Conservation (phyloP, 92 coral and sea anemone species). For the Palythoa heliodiscus region DNA sequence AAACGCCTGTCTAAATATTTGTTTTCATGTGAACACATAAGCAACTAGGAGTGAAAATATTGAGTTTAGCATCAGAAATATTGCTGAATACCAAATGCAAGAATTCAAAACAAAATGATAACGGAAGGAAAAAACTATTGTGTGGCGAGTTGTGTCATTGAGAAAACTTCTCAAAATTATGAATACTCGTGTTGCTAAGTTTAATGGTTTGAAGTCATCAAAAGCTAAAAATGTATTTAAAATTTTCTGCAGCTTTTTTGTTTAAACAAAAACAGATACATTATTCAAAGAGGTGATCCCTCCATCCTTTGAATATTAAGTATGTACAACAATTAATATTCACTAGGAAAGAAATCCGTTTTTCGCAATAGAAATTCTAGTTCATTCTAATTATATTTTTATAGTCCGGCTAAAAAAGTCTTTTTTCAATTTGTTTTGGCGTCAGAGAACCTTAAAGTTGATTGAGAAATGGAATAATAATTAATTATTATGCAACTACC, state of each 20-base stretch:
- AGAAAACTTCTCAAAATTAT: neutral
- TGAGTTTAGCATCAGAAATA: neutral
- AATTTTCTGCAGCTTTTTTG: neutral
- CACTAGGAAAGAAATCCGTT: neutral
- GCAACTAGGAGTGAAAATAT: neutral
- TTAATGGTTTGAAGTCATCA: neutral
- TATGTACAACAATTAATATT: neutral
- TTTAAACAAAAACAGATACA: neutral
- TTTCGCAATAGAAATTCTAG: no score
- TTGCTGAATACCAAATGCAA: neutral
- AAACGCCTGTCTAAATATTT: neutral
- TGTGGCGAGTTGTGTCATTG: no score
- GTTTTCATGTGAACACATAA: neutral
- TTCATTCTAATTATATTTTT: no score
- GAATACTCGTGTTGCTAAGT: neutral
- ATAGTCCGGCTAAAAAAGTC: neutral
- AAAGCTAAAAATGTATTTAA: neutral
- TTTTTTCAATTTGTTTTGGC: neutral
- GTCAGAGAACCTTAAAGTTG: neutral
- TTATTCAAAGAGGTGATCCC: neutral
- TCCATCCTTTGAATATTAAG: neutral
- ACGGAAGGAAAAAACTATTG: neutral
- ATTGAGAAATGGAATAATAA: slow-evolving; percentile 15
- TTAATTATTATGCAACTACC: neutral
- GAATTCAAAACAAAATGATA: neutral